These are phyloP conservation scores for Thereva unica DNA, from an alignment of 2,888 invertebrate genomes.

Conservation along the genomic window DNA sequence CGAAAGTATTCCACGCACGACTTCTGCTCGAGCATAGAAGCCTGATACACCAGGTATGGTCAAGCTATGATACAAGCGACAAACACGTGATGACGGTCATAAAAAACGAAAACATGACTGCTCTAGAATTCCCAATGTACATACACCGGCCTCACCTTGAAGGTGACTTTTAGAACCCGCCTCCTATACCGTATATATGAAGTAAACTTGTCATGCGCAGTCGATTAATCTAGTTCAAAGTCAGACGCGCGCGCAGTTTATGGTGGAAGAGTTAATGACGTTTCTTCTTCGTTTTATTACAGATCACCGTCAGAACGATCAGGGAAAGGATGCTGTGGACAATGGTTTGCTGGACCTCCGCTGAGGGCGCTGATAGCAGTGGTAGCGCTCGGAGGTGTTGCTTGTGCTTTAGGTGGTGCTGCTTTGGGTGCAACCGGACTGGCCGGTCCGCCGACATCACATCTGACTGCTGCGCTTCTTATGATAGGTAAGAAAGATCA, in stretches of 20 bases:
- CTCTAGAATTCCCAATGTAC: slow-evolving; percentile 27
- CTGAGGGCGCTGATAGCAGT: slow-evolving; percentile 57
- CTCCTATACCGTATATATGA: slow-evolving; percentile 3
- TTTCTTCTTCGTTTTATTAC: slow-evolving; percentile 20
- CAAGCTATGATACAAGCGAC: too few relatives aligned
- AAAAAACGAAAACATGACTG: slow-evolving; percentile 12
- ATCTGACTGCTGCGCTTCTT: slow-evolving; percentile 57
- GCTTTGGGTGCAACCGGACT: slow-evolving; percentile 57
- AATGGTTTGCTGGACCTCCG: slow-evolving; percentile 59
- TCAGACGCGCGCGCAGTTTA: slow-evolving; percentile 10
- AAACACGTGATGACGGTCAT: neutral
- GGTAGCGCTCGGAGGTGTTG: slow-evolving; percentile 57
- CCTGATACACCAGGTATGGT: too few relatives aligned
- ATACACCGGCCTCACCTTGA: slow-evolving; percentile 16
- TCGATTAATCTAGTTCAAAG: slow-evolving; percentile 30
- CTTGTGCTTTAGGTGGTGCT: slow-evolving; percentile 58
- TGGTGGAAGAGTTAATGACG: slow-evolving; percentile 2
- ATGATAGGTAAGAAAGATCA: slow-evolving; percentile 56
- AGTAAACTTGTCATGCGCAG: slow-evolving; percentile 18
- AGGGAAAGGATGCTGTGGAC: slow-evolving; percentile 58
- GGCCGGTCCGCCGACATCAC: slow-evolving; percentile 57
- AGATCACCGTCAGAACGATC: slow-evolving; percentile 59
- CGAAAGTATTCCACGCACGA: too few relatives aligned
- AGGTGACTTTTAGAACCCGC: slow-evolving; percentile 13
- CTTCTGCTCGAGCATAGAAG: too few relatives aligned